phyloP scores from a whole-genome alignment of 2,888 invertebrate species.

The Mimumesa dahlbomi region DNA sequence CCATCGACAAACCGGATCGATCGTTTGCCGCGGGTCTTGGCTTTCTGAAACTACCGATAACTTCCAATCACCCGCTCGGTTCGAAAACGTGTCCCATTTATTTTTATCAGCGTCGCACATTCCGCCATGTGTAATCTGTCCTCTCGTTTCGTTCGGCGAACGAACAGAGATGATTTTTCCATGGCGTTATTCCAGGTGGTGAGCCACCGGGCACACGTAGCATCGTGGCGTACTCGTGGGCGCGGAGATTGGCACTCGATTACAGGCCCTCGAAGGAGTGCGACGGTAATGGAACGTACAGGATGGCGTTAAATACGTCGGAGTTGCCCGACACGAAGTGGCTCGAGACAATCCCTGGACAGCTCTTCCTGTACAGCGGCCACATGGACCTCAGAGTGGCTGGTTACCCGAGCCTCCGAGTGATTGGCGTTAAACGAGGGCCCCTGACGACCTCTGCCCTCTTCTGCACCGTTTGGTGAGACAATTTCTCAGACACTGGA shows the following conservation, averaged over 20 bases:
- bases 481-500: constrained; percentile 29
- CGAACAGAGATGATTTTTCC: too few relatives aligned
- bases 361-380: constrained; percentile 76
- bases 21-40: too few relatives aligned
- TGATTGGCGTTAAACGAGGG: constrained; percentile 77
- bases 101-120: too few relatives aligned
- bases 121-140: too few relatives aligned
- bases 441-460: constrained; percentile 69
- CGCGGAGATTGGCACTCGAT: constrained; percentile 78
- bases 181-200: constrained; percentile 68
- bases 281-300: constrained; percentile 69
- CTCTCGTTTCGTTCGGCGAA: too few relatives aligned
- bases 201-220: constrained; percentile 81
- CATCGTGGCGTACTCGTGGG: constrained; percentile 84
- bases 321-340: constrained; percentile 68
- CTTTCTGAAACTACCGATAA: too few relatives aligned
- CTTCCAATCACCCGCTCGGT: too few relatives aligned
- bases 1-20: too few relatives aligned
- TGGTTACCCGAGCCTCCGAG: constrained; percentile 76
- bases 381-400: constrained; percentile 75
- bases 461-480: constrained; percentile 77
- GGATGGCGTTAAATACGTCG: constrained; percentile 63
- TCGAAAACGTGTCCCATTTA: too few relatives aligned
- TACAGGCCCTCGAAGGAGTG: constrained; percentile 75
- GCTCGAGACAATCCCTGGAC: constrained; percentile 76